Evolutionary conservation across 2,113 vertebrate species (phyloP), one percentile per base, ranked within the genome.

Genomic region (Zingel zingel): DNA sequence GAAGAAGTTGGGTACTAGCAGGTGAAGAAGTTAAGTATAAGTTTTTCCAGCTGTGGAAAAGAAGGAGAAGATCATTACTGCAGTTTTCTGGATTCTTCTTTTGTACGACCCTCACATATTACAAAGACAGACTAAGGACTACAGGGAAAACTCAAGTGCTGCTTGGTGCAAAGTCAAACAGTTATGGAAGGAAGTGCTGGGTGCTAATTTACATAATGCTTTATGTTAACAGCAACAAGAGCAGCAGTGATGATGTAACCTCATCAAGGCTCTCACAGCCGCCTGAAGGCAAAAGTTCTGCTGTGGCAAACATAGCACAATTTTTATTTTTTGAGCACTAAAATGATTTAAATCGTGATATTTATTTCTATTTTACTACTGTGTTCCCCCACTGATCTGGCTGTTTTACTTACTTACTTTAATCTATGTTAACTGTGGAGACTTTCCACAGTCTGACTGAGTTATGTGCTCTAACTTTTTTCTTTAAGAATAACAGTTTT

Each of bases 181-280:
- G 14, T 45, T n/a, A 21, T n/a, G 14, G 47, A 47, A 68, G 67
- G 53, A 79, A 69, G 59, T 10, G 58, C 14, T 6, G 16, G 61
- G 45, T 70, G 39, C 53, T 82, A 65, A 75, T 85, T 88, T 79
- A 14, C 70, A 77, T 67, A 72, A 68, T 27, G 65, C 67, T 57
- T 77, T 21, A 15, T 51, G 53, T 71, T 58, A 67, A 21, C 75
- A 47, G 54, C 25, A 39, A 39, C 54, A 14, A 30, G 64, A 63
- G 81, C 72, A 47, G 59, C 33, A 33, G 36, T 13, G 67, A 64
- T 88, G 83, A 86, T 61, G 81, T 79, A 88, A 86, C 33, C 8
- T 10, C 66, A 84, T 63, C 74, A 84, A 82, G 69, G 30, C 58
- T 51, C 73, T 8, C 57, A 48, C 61, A 45, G 39, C 18, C 25